Evolutionary conservation across 1,140 invertebrate genomes (phyloP), one percentile per base, ranked within the genome.

Genomic region (Gyrodactylus bullatarudis): DNA sequence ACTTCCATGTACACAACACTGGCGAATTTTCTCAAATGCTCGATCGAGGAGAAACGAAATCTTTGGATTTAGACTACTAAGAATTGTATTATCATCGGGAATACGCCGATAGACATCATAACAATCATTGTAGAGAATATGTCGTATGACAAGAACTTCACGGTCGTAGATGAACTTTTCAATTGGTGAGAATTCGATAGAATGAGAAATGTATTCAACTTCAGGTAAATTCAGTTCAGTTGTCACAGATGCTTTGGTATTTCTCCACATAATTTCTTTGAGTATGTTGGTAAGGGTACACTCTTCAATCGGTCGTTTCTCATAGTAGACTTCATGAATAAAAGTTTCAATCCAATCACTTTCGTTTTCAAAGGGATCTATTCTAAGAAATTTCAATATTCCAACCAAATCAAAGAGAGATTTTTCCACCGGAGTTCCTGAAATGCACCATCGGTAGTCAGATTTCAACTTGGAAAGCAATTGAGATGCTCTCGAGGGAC

Each of bases 361-460:
- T n/a, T 8, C 8, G 8, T 54, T 8, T 16, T 79, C 79, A 76
- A 84, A 85, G 8, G 86, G 85, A 76, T 84, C 80, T 68, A 85
- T 78, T 71, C 83, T 84, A 26, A 89, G 79, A 76, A 88, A 88
- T 68, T 85, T 77, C 8, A 88, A 77, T 20, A 89, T 78, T 0
- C 86, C 86, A 78, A 84, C 85, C n/a, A 88, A 77, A 82, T 88
- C 85, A 77, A 84, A 78, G 20, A 86, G 75, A 75, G 81, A 80
- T 77, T 84, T 84, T 76, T 86, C 85, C 71, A 88, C 84, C 0
- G 87, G 87, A 0, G 87, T 89, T 23, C 87, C 87, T 25, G 86
- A 87, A 0, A 88, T 84, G 74, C 87, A 87, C 87, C 87, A 89
- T 73, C 85, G 82, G 79, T 87, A 84, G 2, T 84, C 76, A 1